A percentile compares a stretch with the other conserved stretches of the same genome.
These are phyloP conservation scores for Neomicropteryx cornuta DNA, from an alignment of 1,140 invertebrate species.

Conservation along the genomic window DNA sequence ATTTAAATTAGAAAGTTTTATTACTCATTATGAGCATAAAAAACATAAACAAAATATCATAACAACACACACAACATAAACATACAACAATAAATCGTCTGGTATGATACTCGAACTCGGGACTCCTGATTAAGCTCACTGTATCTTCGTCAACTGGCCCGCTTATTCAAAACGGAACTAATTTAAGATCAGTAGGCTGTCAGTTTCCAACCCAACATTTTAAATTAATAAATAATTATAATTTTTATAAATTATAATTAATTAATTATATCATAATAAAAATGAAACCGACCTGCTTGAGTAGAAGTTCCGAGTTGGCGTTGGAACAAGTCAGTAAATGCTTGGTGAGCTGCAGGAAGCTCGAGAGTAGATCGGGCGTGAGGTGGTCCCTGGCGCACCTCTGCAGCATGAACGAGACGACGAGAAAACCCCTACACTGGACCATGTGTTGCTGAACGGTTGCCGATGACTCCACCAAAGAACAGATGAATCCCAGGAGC, in stretches of 20 bases:
- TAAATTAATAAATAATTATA: constrained; percentile 4
- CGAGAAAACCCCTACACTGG: constrained; percentile 94
- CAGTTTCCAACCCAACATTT: too few relatives aligned
- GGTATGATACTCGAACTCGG: too few relatives aligned
- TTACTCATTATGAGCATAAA: too few relatives aligned
- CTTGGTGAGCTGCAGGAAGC: constrained; percentile 91
- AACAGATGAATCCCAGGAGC: constrained; percentile 93
- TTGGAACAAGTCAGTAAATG: constrained; percentile 90
- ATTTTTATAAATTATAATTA: constrained; percentile 3
- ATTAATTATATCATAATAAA: too few relatives aligned
- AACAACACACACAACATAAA: too few relatives aligned
- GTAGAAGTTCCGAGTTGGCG: constrained; percentile 83
- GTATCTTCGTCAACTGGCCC: too few relatives aligned
- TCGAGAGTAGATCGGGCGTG: constrained; percentile 83
- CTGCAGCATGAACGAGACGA: constrained; percentile 95
- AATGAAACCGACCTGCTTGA: constrained; percentile 74
- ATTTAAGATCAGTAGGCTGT: too few relatives aligned
- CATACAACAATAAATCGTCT: too few relatives aligned
- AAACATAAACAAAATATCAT: too few relatives aligned
- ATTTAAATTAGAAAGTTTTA: too few relatives aligned
- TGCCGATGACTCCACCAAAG: constrained; percentile 90
- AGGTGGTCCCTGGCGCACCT: constrained; percentile 88
- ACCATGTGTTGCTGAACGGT: constrained; percentile 99
- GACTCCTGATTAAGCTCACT: too few relatives aligned
- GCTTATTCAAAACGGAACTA: too few relatives aligned